These are phyloP conservation scores for Minunthozetes semirufus DNA, from an alignment of 2,888 invertebrate species.

Conservation along the genomic window DNA sequence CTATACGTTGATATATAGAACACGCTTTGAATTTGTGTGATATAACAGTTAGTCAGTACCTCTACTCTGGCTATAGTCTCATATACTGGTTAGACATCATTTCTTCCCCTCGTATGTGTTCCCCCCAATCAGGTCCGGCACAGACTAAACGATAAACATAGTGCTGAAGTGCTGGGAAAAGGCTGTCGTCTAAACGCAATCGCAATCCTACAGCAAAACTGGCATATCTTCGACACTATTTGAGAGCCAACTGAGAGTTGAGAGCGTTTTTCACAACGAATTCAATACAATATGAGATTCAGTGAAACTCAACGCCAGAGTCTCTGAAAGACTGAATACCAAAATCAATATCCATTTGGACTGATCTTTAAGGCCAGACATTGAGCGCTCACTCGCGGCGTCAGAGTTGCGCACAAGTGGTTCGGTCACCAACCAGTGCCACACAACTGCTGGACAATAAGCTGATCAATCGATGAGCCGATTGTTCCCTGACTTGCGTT, in stretches of 20 bases:
- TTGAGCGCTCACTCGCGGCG: background rate
- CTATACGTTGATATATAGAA: background rate
- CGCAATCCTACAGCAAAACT: background rate
- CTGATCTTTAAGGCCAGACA: background rate
- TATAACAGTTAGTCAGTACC: constrained; percentile 8
- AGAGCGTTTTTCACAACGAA: background rate
- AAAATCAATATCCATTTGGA: background rate
- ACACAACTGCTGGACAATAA: background rate
- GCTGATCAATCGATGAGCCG: background rate
- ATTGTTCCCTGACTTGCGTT: background rate
- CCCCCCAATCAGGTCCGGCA: background rate
- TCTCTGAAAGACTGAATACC: background rate
- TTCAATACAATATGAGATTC: background rate
- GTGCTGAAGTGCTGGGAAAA: background rate
- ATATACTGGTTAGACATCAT: background rate
- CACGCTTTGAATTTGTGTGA: background rate
- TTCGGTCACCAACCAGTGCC: background rate
- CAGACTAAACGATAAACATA: background rate
- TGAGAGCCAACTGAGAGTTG: background rate
- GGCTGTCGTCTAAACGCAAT: constrained; percentile 1
- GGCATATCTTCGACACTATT: background rate
- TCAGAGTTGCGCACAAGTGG: background rate
- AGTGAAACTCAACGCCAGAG: background rate
- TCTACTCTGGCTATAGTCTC: background rate
- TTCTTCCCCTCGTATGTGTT: background rate